A percentile compares a stretch with the other conserved stretches of the same genome.
Conservation (phyloP, 2,797 vertebrate species). For the Myiotriccus ornatus region DNA sequence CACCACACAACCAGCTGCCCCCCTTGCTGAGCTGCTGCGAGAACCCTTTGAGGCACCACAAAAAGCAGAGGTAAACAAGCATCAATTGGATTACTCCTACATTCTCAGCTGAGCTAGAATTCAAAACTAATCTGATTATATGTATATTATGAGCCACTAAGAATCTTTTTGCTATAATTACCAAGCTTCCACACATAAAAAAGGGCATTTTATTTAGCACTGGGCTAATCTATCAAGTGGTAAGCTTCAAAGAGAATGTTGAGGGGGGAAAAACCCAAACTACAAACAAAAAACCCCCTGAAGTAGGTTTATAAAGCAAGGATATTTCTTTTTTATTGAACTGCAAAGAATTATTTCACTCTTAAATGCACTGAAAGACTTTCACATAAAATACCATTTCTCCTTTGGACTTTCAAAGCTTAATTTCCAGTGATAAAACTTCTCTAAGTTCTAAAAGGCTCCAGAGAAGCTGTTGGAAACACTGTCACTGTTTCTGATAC, state of each 20-base stretch:
- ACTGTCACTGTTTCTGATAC: not conserved
- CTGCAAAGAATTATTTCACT: constrained; percentile 56
- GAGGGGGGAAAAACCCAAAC: not conserved
- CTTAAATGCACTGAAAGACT: constrained; percentile 35
- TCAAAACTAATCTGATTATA: constrained; percentile 94
- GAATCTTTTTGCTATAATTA: constrained; percentile 95
- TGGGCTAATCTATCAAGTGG: constrained; percentile 88
- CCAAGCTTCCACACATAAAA: constrained; percentile 88
- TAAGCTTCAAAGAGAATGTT: constrained; percentile 84
- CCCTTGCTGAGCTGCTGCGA: not conserved
- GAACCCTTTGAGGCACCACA: constrained; percentile 26
- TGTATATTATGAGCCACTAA: constrained; percentile 89
- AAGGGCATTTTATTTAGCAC: constrained; percentile 87
- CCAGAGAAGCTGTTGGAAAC: not conserved
- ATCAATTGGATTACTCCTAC: constrained; percentile 76
- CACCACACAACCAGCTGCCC: not conserved
- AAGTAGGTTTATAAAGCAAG: constrained; percentile 42
- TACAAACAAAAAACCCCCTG: not conserved
- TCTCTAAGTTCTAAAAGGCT: not conserved
- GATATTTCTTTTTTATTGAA: constrained; percentile 47
- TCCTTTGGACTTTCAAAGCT: constrained; percentile 17
- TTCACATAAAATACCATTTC: constrained; percentile 52
- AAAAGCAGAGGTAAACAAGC: constrained; percentile 68
- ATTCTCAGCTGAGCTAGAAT: constrained; percentile 79
- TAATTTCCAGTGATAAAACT: not conserved